These are phyloP conservation scores for Heterohyrax brucei DNA, from an alignment of 2,797 vertebrate species.

Conservation along the genomic window DNA sequence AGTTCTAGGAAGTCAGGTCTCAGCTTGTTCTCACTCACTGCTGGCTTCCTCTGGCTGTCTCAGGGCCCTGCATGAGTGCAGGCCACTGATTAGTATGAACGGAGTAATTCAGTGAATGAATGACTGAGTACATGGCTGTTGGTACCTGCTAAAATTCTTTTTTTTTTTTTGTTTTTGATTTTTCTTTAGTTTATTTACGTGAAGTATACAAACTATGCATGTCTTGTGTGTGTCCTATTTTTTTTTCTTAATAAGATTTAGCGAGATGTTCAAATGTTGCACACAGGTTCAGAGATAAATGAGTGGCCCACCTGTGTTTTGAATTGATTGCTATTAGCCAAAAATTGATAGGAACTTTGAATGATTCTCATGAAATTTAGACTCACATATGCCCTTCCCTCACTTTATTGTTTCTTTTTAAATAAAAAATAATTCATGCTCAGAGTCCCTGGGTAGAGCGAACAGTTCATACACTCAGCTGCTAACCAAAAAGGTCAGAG, in stretches of 20 bases:
- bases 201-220: too few relatives aligned
- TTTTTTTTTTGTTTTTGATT: too few relatives aligned
- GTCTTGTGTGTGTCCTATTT: too few relatives aligned
- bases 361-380: conserved; percentile 4
- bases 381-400: background rate
- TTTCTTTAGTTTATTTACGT: too few relatives aligned
- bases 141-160: background rate
- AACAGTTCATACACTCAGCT: background rate
- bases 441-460: background rate
- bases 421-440: conserved; percentile 4
- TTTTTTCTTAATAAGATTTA: background rate
- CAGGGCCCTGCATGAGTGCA: accelerated
- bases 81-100: background rate
- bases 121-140: background rate
- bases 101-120: background rate
- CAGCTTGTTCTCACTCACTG: background rate
- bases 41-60: accelerated
- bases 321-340: conserved; percentile 42
- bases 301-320: background rate
- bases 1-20: background rate
- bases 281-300: conserved; percentile 1
- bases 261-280: background rate
- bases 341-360: conserved; percentile 10
- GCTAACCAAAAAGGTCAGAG: background rate
- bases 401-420: background rate